phyloP scores from a whole-genome alignment of 2,888 invertebrate genomes.

The Pediacus dermestoides region DNA sequence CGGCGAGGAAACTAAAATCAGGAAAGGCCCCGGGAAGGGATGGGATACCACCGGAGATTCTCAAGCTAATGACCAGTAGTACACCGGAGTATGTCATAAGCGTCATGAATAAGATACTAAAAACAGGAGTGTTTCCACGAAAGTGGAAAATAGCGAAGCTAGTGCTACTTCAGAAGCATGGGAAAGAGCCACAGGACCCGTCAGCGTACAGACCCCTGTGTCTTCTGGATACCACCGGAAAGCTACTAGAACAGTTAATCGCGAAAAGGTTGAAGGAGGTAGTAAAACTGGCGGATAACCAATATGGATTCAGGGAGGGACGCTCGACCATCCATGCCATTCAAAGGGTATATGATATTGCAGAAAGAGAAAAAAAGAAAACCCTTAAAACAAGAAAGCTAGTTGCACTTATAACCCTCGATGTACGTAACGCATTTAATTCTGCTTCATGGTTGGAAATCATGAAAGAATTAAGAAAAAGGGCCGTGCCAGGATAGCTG shows the following conservation, averaged over 20 bases:
- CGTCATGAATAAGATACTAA: no score
- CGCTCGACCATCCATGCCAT: slow-evolving; percentile 12
- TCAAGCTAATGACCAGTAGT: no score
- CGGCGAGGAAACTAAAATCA: no score
- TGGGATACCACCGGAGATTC: no score
- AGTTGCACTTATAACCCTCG: slow-evolving; percentile 3
- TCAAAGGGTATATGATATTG: slow-evolving; percentile 1
- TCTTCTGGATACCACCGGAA: slow-evolving; percentile 11
- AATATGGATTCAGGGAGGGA: slow-evolving; percentile 16
- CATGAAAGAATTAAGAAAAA: slow-evolving; percentile 5
- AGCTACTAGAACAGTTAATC: slow-evolving; percentile 11
- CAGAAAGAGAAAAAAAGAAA: no score
- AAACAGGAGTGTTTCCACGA: no score
- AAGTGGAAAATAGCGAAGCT: no score
- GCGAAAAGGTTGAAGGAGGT: slow-evolving; percentile 11
- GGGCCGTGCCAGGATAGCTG: slow-evolving; percentile 5
- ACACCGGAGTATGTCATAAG: no score
- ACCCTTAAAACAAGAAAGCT: slow-evolving; percentile 3
- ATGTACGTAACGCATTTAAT: slow-evolving; percentile 7
- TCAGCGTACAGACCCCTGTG: slow-evolving; percentile 12
- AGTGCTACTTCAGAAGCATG: no score
- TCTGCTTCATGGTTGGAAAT: slow-evolving; percentile 4
- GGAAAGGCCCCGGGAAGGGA: no score
- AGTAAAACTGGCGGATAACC: slow-evolving; percentile 4
- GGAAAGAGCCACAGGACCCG: no score